phyloP scores from a whole-genome alignment of 2,113 vertebrate genomes.

The Tachysurus fulvidraco region DNA sequence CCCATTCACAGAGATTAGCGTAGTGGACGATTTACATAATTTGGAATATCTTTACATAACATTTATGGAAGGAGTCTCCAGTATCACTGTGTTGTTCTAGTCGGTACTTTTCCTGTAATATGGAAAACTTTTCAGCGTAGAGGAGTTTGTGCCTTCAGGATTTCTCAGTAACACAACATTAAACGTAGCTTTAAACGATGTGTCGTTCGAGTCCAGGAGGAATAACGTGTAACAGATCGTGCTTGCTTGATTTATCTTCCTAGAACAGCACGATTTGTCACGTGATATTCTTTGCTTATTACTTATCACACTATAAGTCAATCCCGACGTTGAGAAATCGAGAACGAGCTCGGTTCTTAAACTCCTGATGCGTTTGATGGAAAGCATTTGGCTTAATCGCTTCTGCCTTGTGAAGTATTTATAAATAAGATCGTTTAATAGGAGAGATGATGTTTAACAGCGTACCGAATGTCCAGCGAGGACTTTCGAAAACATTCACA shows the following conservation, averaged over 20 bases:
- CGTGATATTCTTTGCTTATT: neutral
- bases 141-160: neutral
- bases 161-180: neutral
- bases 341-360: neutral
- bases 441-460: neutral
- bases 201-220: neutral
- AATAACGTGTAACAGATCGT: no score
- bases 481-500: neutral
- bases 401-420: neutral
- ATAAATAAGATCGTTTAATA: neutral
- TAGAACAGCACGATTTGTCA: neutral
- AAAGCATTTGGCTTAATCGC: neutral
- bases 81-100: neutral
- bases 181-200: neutral
- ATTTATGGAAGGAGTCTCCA: neutral
- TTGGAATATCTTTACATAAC: neutral
- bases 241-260: no score
- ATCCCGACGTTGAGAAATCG: neutral
- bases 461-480: neutral
- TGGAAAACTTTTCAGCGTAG: neutral
- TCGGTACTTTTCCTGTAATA: neutral
- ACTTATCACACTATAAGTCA: neutral
- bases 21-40: neutral
- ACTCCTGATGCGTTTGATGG: neutral
- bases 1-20: neutral